These are phyloP conservation scores for Drosophila yakuba DNA, from an alignment of 1,140 invertebrate genomes.

Conservation along the genomic window DNA sequence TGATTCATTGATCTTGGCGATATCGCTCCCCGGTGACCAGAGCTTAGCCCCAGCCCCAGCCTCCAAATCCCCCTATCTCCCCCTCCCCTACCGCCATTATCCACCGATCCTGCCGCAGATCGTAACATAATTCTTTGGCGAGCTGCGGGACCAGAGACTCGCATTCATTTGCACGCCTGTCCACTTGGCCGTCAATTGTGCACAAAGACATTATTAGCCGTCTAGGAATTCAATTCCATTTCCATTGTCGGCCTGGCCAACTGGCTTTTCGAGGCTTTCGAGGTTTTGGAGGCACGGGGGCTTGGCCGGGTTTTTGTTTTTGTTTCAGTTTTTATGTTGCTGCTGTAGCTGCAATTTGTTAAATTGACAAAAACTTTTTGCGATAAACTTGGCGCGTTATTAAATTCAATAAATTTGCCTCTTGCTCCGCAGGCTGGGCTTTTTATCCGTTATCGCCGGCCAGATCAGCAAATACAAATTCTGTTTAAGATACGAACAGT, in stretches of 20 bases:
- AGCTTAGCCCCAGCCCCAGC: conserved; percentile 17
- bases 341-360: conserved; percentile 73
- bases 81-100: not conserved
- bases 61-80: not conserved
- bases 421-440: conserved; percentile 3
- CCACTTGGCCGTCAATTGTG: conserved; percentile 77
- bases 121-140: conserved; percentile 73
- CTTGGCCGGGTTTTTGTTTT: conserved; percentile 32
- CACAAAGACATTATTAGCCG: conserved; percentile 83
- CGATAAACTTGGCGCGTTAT: conserved; percentile 82
- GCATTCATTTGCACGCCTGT: conserved; percentile 74
- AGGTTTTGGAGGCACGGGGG: conserved; percentile 11
- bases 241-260: conserved; percentile 66
- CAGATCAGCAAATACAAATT: conserved; percentile 82
- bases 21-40: conserved; percentile 51
- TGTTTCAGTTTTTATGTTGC: conserved; percentile 25
- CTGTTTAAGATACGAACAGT: conserved; percentile 70
- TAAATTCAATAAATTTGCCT: conserved; percentile 80
- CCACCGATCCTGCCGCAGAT: conserved; percentile 34
- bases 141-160: conserved; percentile 16
- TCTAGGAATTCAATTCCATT: conserved; percentile 80
- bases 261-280: conserved; percentile 28
- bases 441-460: conserved; percentile 13
- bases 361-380: conserved; percentile 80
- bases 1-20: conserved; percentile 83